Evolutionary conservation across 2,113 vertebrate genomes (phyloP).

Genomic region (Scomber japonicus): DNA sequence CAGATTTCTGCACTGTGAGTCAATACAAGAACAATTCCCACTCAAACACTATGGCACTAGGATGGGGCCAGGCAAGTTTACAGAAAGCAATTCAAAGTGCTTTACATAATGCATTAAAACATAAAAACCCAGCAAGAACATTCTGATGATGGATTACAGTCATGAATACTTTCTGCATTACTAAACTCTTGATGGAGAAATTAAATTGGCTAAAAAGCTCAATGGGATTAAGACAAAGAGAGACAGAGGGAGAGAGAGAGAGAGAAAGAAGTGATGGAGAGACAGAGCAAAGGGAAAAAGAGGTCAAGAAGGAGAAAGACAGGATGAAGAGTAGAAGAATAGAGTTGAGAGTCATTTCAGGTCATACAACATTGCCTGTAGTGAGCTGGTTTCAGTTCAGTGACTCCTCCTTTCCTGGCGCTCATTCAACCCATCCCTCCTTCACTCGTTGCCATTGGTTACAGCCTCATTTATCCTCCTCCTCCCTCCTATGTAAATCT

Average conservation of each 20-base stretch:
- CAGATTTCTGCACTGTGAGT: too few relatives aligned
- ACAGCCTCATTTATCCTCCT: conserved; percentile 44
- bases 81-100: too few relatives aligned
- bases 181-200: too few relatives aligned
- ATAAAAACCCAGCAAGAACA: too few relatives aligned
- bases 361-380: conserved; percentile 9
- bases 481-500: conserved; percentile 8
- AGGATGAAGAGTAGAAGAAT: background rate
- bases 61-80: too few relatives aligned
- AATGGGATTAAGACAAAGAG: background rate
- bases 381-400: background rate
- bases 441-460: conserved; percentile 29
- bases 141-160: too few relatives aligned
- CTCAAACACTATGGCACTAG: too few relatives aligned
- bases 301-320: background rate
- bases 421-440: conserved; percentile 21
- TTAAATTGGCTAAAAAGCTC: too few relatives aligned
- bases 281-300: background rate
- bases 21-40: too few relatives aligned
- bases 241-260: background rate
- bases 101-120: too few relatives aligned
- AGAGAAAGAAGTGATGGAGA: background rate
- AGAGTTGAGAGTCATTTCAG: conserved; percentile 20
- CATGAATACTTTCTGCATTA: too few relatives aligned
- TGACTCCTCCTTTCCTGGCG: conserved; percentile 15